A percentile compares a stretch with the other conserved stretches of the same genome.
These are phyloP conservation scores for Gobio gobio DNA, from an alignment of 2,113 vertebrate genomes.

Conservation along the genomic window DNA sequence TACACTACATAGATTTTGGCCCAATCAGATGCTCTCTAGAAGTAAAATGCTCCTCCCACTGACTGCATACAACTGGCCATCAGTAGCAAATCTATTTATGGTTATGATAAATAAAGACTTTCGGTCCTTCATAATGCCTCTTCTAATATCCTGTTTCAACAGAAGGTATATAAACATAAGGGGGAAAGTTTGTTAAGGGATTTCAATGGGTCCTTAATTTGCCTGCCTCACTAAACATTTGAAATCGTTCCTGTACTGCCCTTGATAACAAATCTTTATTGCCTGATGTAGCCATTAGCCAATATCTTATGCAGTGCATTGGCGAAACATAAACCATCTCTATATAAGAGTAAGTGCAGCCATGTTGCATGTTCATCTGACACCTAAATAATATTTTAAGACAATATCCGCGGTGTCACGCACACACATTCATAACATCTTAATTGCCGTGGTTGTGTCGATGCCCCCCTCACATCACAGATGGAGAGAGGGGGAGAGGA, in stretches of 20 bases:
- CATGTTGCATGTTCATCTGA: not conserved
- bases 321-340: not conserved
- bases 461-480: slow-evolving; percentile 53
- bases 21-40: not conserved
- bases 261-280: not conserved
- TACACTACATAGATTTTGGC: not conserved
- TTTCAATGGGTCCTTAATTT: not conserved
- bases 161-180: not conserved
- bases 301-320: not conserved
- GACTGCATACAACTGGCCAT: not conserved
- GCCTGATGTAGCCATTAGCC: not conserved
- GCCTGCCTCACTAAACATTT: not conserved
- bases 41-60: not conserved
- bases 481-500: slow-evolving; percentile 50
- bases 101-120: not conserved
- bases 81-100: not conserved
- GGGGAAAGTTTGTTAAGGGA: not conserved
- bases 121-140: not conserved
- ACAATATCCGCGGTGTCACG: not conserved
- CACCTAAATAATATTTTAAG: slow-evolving; percentile 33
- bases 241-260: not conserved
- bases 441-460: slow-evolving; percentile 58
- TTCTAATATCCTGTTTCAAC: not conserved
- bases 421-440: slow-evolving; percentile 54
- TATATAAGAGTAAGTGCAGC: not conserved